A percentile compares a stretch with the other conserved stretches of the same genome.
phyloP scores from a whole-genome alignment of 2,888 invertebrate species.

The Margaritifera margaritifera region DNA sequence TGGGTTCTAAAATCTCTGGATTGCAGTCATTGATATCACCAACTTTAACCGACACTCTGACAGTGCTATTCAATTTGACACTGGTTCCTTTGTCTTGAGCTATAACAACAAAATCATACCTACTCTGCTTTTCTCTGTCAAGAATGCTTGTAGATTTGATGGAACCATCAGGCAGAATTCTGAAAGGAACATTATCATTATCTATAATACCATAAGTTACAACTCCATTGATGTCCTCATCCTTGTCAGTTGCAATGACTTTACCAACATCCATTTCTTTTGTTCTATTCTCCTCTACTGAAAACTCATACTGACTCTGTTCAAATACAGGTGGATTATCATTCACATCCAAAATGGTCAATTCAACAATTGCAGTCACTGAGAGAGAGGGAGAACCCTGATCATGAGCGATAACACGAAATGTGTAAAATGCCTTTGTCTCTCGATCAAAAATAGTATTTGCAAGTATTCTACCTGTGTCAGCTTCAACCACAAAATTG shows the following conservation, averaged over 20 bases:
- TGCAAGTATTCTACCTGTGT: slow-evolving; percentile 54
- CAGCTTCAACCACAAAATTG: slow-evolving; percentile 49
- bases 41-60: slow-evolving; percentile 55
- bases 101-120: slow-evolving; percentile 55
- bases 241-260: slow-evolving; percentile 52
- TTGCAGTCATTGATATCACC: slow-evolving; percentile 64
- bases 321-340: slow-evolving; percentile 58
- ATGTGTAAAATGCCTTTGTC: slow-evolving; percentile 38
- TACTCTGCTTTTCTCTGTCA: slow-evolving; percentile 52
- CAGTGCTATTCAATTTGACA: slow-evolving; percentile 47
- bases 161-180: slow-evolving; percentile 52
- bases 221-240: slow-evolving; percentile 46
- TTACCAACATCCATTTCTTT: slow-evolving; percentile 47
- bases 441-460: slow-evolving; percentile 56
- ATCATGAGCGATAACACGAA: slow-evolving; percentile 55
- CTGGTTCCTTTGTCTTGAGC: slow-evolving; percentile 57
- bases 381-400: slow-evolving; percentile 49
- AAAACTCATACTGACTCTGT: slow-evolving; percentile 42
- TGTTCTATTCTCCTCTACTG: slow-evolving; percentile 48
- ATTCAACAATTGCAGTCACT: slow-evolving; percentile 45
- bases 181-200: slow-evolving; percentile 44
- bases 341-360: slow-evolving; percentile 56
- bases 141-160: slow-evolving; percentile 45
- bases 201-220: slow-evolving; percentile 37
- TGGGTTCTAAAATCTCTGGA: slow-evolving; percentile 61